Base-by-base conservation (phyloP, 2,797 vertebrate genomes). In the Melanotaenia nigrans region DNA sequence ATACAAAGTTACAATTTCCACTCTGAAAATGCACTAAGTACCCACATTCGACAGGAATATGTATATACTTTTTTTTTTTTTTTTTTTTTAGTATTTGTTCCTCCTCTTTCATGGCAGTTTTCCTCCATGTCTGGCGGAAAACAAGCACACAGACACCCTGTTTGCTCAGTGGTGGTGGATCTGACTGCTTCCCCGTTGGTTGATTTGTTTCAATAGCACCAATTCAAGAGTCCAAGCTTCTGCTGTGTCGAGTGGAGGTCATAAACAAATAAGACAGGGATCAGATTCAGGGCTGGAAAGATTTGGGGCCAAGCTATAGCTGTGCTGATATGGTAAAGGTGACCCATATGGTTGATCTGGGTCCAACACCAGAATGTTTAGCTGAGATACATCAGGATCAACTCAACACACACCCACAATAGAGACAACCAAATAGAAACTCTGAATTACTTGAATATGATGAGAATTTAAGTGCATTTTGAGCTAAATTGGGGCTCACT, bases 201-300 rank as follows among this genome's bases (percentile, higher is more conserved):
- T 70, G 63, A 71, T 82, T 77, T 79, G 69, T 84, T 82, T 85
- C 51, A 70, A 79, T 93, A 94, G 93, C 93, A 93, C 92, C 93
- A 78, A 77, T 86, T 83, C 53, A 49, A 84, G 85, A 75, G 78
- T 92, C 81, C 63, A 22, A 84, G 83, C 79, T 73, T 74, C 82
- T 67, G 84, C 59, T 47, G 71, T 75, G 84, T 81, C 20, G 45
- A 82, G 76, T 83, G 73, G 80, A 85, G 75, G 81, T 45, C 58
- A 77, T 62, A 45, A 69, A 74, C 60, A 60, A 68, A 38, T 61
- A 40, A 78, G 69, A 74, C 51, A 0, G 49, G 61, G 68, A 57
- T 40, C 65, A n/a, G 72, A 65, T 51, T 71, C 24, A 42, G 71
- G 59, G 36, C 45, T 14, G 64, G 7, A 24, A 71, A 59, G 75